Evolutionary conservation across 2,113 vertebrate genomes (phyloP).

Genomic region (Oceanites oceanicus): DNA sequence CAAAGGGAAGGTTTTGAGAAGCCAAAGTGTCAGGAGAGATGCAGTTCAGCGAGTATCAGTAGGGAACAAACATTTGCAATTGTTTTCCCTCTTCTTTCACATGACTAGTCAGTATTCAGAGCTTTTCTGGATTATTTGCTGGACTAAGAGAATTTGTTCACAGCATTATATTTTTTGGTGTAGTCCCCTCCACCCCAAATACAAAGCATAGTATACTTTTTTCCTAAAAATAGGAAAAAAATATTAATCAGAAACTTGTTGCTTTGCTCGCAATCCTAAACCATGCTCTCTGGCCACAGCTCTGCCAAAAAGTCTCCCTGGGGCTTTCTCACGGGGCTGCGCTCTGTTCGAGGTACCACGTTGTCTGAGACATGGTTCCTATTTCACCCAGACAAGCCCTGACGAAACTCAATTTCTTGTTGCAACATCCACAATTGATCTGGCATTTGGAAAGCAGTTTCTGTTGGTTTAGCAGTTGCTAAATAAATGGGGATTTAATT

Average conservation of each 20-base stretch:
- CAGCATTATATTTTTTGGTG: neutral
- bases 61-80: neutral
- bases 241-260: neutral
- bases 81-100: neutral
- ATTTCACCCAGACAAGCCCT: neutral
- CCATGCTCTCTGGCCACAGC: neutral
- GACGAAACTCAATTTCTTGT: constrained; percentile 8
- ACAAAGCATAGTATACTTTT: neutral
- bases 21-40: neutral
- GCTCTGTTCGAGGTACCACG: neutral
- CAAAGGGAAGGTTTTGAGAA: neutral
- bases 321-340: neutral
- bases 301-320: neutral
- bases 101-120: neutral
- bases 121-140: neutral
- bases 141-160: neutral
- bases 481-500: neutral
- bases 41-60: neutral
- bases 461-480: neutral
- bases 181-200: neutral
- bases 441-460: neutral
- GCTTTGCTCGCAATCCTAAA: neutral
- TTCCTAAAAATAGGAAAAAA: neutral
- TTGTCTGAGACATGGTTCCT: neutral
- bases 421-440: neutral